Conservation (phyloP, 2,797 vertebrate genomes). For the Liparis tanakae region DNA sequence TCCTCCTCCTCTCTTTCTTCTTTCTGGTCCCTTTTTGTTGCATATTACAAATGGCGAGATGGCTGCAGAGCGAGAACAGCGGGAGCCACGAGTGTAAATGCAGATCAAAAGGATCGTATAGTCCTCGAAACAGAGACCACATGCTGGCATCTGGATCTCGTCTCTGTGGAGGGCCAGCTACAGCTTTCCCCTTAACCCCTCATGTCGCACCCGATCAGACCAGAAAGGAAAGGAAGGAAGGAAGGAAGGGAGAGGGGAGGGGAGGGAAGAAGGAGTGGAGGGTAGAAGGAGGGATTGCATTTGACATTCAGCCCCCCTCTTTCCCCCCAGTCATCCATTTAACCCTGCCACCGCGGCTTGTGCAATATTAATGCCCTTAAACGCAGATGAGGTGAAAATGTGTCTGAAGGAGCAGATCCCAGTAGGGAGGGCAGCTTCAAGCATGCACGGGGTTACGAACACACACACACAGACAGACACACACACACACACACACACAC, state of each 20-base stretch:
- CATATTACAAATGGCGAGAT: conserved; percentile 31
- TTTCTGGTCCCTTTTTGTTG: conserved; percentile 8
- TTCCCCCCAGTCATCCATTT: conserved; percentile 82
- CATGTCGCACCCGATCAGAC: conserved; percentile 57
- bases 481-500: conserved; percentile 4
- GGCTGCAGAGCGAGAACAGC: conserved; percentile 30
- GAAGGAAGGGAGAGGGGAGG: too few relatives aligned
- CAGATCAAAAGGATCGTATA: conserved; percentile 53
- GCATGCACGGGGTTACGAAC: conserved; percentile 66
- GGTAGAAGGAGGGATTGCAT: conserved; percentile 58
- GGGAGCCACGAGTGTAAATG: conserved; percentile 41
- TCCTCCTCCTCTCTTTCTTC: background rate
- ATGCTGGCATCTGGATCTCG: conserved; percentile 53
- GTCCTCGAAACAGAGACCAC: conserved; percentile 54
- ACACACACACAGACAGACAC: conserved; percentile 24
- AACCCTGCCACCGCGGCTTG: conserved; percentile 83
- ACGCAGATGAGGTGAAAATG: conserved; percentile 87
- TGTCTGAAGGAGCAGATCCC: conserved; percentile 82
- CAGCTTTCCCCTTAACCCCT: conserved; percentile 46
- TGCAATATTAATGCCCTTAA: conserved; percentile 92
- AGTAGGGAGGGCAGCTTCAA: conserved; percentile 72
- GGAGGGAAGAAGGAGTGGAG: conserved; percentile 31
- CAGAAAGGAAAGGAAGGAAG: conserved; percentile 25
- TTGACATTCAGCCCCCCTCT: conserved; percentile 69
- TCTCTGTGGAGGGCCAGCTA: conserved; percentile 40